Conservation (phyloP, 2,797 vertebrate genomes). For the Malurus leucopterus region DNA sequence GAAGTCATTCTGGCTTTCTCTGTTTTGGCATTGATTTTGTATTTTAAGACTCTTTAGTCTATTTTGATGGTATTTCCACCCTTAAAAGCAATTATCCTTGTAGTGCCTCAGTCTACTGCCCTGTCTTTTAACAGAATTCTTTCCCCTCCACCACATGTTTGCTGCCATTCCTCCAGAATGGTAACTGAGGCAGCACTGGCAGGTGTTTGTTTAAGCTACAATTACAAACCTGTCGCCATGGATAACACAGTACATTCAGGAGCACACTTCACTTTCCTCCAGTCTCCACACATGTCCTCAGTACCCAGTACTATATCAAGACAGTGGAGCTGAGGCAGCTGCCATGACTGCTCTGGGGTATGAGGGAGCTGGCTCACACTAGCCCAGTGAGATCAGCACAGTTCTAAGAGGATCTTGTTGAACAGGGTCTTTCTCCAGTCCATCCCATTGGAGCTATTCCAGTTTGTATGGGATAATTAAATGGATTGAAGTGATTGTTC, state of each 20-base stretch:
- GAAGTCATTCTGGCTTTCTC: slow-evolving; percentile 49
- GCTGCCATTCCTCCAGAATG: neutral
- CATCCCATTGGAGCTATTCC: neutral
- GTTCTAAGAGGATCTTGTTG: neutral
- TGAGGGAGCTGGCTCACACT: neutral
- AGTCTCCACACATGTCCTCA: neutral
- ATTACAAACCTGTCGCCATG: neutral
- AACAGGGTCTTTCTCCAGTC: neutral
- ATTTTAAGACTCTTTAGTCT: slow-evolving; percentile 32
- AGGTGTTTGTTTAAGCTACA: neutral
- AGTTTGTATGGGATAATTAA: neutral
- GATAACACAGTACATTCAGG: neutral
- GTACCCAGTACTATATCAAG: neutral
- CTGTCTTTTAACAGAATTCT: slow-evolving; percentile 8
- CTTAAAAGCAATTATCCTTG: slow-evolving; percentile 24
- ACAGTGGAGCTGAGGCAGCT: neutral
- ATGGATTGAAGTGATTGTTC: neutral
- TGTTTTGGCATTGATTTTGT: slow-evolving; percentile 34
- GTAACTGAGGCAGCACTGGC: neutral
- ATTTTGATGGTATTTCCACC: slow-evolving; percentile 45
- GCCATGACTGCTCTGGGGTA: neutral
- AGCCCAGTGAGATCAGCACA: neutral
- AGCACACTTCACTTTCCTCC: neutral
- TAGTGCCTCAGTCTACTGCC: neutral
- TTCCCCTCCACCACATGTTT: neutral